Conservation (phyloP, 2,888 invertebrate genomes). For the Corythucha ciliata region DNA sequence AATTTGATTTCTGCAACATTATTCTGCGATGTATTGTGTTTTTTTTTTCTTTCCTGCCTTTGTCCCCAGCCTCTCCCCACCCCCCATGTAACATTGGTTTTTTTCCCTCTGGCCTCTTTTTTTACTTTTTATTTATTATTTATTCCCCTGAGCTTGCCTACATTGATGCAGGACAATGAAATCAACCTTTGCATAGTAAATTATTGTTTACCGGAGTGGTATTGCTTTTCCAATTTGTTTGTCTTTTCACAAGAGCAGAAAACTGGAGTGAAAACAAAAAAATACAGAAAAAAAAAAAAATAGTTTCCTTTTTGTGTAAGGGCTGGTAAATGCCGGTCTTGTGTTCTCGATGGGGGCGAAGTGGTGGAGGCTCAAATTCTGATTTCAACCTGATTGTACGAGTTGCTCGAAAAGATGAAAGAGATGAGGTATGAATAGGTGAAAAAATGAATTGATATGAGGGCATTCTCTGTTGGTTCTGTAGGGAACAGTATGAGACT, state of each 20-base stretch:
- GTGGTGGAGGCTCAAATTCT: too few species aligned
- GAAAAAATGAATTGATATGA: too few species aligned
- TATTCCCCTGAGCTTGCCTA: constrained; percentile 31
- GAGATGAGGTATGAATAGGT: too few species aligned
- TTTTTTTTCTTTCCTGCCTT: background rate
- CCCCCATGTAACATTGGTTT: constrained; percentile 2
- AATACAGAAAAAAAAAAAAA: background rate
- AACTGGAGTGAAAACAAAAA: background rate
- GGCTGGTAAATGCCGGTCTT: background rate
- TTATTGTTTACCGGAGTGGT: constrained; percentile 30
- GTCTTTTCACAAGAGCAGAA: constrained; percentile 25
- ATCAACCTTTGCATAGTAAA: constrained; percentile 33
- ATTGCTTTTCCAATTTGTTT: constrained; percentile 33
- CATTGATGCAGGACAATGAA: constrained; percentile 31
- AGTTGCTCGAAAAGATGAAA: too few species aligned
- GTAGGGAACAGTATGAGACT: too few species aligned
- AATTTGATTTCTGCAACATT: constrained; percentile 33
- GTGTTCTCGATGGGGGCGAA: background rate
- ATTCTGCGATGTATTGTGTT: constrained; percentile 29
- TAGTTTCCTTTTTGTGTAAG: background rate
- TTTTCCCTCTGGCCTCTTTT: constrained; percentile 23
- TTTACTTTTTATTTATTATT: constrained; percentile 25
- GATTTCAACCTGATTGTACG: too few species aligned
- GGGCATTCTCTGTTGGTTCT: too few species aligned
- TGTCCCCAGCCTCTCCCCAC: background rate